Percentiles rank a stretch among this genome's conserved stretches.
These are phyloP conservation scores for Gouania willdenowi DNA, from an alignment of 2,797 vertebrate genomes.

Conservation along the genomic window DNA sequence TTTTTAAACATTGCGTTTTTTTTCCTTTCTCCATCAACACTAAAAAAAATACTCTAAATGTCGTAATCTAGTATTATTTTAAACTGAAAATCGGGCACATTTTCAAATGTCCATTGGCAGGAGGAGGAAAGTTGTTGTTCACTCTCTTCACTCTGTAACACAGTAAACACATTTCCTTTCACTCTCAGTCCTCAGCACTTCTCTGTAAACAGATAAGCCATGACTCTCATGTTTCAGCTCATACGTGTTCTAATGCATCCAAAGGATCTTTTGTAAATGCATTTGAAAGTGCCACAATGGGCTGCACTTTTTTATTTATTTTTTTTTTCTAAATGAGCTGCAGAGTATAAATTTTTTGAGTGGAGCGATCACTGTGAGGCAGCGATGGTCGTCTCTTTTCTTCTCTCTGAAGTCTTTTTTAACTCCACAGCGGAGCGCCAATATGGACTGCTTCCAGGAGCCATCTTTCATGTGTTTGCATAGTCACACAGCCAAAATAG, in stretches of 20 bases:
- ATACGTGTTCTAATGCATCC: not conserved
- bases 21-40: too few species aligned
- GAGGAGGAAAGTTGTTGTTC: too few species aligned
- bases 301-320: not conserved
- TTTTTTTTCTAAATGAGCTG: not conserved
- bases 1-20: too few species aligned
- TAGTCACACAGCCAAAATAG: slow-evolving; percentile 2
- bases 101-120: too few species aligned
- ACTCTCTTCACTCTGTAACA: too few species aligned
- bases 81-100: too few species aligned
- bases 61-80: too few species aligned
- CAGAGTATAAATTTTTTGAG: not conserved
- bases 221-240: not conserved
- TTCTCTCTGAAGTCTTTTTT: not conserved
- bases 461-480: slow-evolving; percentile 2
- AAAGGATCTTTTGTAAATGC: not conserved
- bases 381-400: too few species aligned
- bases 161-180: not conserved
- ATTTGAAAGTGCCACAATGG: not conserved
- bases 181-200: not conserved
- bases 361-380: not conserved
- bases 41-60: too few species aligned
- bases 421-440: not conserved
- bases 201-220: not conserved
- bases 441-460: not conserved